These are phyloP conservation scores for Pagrus major DNA, from an alignment of 2,113 vertebrate species.

Conservation along the genomic window DNA sequence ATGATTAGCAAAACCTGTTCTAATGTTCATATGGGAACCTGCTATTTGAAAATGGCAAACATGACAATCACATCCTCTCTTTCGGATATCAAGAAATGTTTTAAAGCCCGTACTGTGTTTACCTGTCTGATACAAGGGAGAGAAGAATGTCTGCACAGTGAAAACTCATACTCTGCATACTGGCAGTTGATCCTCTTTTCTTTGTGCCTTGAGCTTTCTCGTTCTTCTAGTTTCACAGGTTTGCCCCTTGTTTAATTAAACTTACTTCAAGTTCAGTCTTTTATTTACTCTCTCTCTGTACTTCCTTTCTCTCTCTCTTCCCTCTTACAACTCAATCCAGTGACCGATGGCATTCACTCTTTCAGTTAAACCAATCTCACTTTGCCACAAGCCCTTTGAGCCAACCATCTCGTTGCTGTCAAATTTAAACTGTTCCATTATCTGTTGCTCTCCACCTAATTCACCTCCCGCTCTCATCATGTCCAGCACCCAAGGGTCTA, in stretches of 20 bases:
- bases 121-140: neutral
- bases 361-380: neutral
- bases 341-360: neutral
- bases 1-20: neutral
- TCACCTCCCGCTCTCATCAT: too few relatives aligned
- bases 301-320: neutral
- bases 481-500: too few relatives aligned
- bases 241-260: neutral
- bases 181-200: neutral
- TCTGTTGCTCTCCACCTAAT: too few relatives aligned
- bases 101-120: neutral
- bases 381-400: neutral
- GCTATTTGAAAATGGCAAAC: too few relatives aligned
- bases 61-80: too few relatives aligned
- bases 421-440: too few relatives aligned
- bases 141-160: too few relatives aligned
- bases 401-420: neutral
- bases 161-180: neutral
- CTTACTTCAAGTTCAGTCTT: neutral
- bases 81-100: neutral
- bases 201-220: neutral
- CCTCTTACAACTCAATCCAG: neutral
- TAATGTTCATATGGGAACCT: neutral
- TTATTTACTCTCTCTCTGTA: neutral
- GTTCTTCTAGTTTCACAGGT: constrained; percentile 48